Base-by-base conservation (phyloP, 2,113 vertebrate species). In the Sigmodon hispidus region DNA sequence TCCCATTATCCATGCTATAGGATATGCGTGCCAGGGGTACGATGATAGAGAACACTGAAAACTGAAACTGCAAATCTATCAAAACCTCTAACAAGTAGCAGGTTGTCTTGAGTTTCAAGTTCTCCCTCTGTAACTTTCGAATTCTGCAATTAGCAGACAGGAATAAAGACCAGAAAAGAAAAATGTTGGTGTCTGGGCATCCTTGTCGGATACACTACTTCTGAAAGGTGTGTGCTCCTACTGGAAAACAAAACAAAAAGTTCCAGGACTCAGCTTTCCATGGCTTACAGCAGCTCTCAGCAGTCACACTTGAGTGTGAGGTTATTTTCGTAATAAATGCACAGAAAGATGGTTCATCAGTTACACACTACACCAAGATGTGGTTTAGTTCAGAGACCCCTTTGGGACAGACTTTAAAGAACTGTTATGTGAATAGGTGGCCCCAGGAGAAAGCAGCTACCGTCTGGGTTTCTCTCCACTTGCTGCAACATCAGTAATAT, bases 401-500 rank as follows among this genome's bases (percentile, higher is more conserved):
- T 63, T 70, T 21, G 19, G 11, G 76, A 48, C 43, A 96, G 72
- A 83, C 50, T 61, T 95, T 61, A 90, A 87, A 76, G 75, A n/a
- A 36, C 55, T 59, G 6, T 70, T 61, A 29, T 73, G 91, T 91
- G 34, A 70, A 87, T 7, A 84, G 52, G 26, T n/a, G 31, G 50
- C 63, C n/a, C 67, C 67, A 43, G 45, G 52, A 87, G 57, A 77
- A 90, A 83, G 48, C 40, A 95, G 72, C 63, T 15, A 43, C 17
- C 24, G 52, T 89, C 34, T 57, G 31, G 85, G 15, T 3, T 34
- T 0, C 7, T 1, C 3, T 26, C 4, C 36, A 36, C 43, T 91
- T 94, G 55, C 31, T 80, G 7, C 6, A 69, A 13, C 17, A 26
- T 61, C 26, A 59, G 34, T 24, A 52, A 50, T 61, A 36, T 0